Percentiles rank a stretch among this genome's conserved stretches.
These are phyloP conservation scores for Lepus europaeus DNA, from an alignment of 2,113 vertebrate genomes.

Conservation along the genomic window DNA sequence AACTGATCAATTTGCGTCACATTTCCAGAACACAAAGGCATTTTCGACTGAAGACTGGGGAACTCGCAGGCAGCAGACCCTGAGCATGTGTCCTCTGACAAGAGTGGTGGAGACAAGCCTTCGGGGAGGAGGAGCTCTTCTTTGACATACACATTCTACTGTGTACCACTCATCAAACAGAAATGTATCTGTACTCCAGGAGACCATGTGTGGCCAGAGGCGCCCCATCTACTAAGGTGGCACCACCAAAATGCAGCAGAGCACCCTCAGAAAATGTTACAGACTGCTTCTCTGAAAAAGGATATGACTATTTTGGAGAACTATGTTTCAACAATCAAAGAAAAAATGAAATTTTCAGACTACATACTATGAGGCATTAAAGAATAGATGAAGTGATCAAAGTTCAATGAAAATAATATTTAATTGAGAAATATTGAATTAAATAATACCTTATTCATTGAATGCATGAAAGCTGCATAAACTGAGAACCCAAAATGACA, in stretches of 20 bases:
- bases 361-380: constrained; percentile 89
- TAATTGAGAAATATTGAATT: constrained; percentile 81
- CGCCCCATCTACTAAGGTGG: constrained; percentile 91
- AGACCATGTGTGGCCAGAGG: constrained; percentile 90
- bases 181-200: constrained; percentile 89
- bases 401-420: constrained; percentile 90
- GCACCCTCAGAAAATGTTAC: constrained; percentile 93
- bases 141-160: constrained; percentile 92
- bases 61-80: background rate
- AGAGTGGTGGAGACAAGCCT: background rate
- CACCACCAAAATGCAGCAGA: constrained; percentile 93
- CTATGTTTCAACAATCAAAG: constrained; percentile 90
- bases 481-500: constrained; percentile 89
- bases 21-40: background rate
- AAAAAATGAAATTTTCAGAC: constrained; percentile 92
- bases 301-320: constrained; percentile 95
- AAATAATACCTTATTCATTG: constrained; percentile 88
- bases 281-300: constrained; percentile 92
- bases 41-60: background rate
- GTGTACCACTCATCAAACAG: constrained; percentile 87
- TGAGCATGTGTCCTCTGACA: rapidly evolving
- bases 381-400: constrained; percentile 91
- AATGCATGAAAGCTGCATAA: constrained; percentile 91
- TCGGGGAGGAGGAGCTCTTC: constrained; percentile 85
- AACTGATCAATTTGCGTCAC: background rate